These are phyloP conservation scores for Aurelia sp. DNA, from an alignment of 30 jellyfish, hydroid and myxozoan genomes.

Conservation along the genomic window DNA sequence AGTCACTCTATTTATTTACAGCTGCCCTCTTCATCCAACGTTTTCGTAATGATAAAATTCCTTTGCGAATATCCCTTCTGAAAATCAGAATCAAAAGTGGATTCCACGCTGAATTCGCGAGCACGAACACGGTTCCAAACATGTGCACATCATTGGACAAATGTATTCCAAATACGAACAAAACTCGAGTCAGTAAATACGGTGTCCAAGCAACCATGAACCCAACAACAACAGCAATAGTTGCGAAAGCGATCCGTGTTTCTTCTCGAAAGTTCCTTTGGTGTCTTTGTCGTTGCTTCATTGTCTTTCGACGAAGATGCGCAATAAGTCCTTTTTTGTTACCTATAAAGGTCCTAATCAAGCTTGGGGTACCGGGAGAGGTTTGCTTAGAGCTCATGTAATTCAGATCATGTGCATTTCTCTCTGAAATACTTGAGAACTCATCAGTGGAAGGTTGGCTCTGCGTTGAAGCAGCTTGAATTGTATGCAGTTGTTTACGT, in stretches of 20 bases:
- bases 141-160: slow-evolving; percentile 39
- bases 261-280: slow-evolving; percentile 61
- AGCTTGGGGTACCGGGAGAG: no score
- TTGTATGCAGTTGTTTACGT: slow-evolving; percentile 40
- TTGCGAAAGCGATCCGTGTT: slow-evolving; percentile 65
- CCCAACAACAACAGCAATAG: slow-evolving; percentile 63
- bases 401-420: not conserved
- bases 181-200: slow-evolving; percentile 37
- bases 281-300: not conserved
- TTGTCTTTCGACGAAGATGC: no score
- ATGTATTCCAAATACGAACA: slow-evolving; percentile 35
- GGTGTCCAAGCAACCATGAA: slow-evolving; percentile 72
- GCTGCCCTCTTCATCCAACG: not conserved
- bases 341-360: no score
- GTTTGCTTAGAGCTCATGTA: no score
- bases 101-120: slow-evolving; percentile 75
- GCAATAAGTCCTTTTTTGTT: no score
- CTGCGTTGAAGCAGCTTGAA: slow-evolving; percentile 24
- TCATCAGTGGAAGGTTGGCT: not conserved
- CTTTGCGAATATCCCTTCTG: slow-evolving; percentile 52
- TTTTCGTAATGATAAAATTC: slow-evolving; percentile 5
- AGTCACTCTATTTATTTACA: no score
- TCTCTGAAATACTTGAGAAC: not conserved
- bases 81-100: slow-evolving; percentile 47
- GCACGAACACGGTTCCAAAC: slow-evolving; percentile 64